Conservation (phyloP, 1,140 invertebrate species). For the Hycleus cichorii region DNA sequence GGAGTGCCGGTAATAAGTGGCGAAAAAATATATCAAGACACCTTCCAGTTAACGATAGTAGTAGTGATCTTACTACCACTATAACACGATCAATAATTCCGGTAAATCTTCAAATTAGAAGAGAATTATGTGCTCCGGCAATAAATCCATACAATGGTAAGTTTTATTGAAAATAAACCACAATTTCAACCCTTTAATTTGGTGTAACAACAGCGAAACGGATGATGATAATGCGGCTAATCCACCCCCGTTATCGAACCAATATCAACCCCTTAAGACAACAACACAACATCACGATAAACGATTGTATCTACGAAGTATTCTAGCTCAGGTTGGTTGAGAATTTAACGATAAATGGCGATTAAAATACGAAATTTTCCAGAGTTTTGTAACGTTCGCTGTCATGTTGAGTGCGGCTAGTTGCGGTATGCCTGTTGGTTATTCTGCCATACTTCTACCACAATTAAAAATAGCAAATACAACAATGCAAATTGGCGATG, state of each 20-base stretch:
- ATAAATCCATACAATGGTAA: too few species aligned
- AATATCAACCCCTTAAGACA: slow-evolving; percentile 11
- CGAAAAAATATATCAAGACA: background rate
- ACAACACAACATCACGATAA: slow-evolving; percentile 2
- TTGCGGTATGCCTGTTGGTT: slow-evolving; percentile 67
- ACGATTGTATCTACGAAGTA: slow-evolving; percentile 2
- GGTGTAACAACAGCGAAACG: background rate
- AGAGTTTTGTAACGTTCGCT: slow-evolving; percentile 60
- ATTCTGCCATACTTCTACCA: slow-evolving; percentile 62
- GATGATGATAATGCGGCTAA: slow-evolving; percentile 7
- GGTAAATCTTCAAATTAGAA: background rate
- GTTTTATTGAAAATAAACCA: too few species aligned
- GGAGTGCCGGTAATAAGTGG: background rate
- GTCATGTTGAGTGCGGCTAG: slow-evolving; percentile 56
- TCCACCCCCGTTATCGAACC: background rate
- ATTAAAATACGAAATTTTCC: slow-evolving; percentile 2
- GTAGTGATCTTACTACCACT: background rate
- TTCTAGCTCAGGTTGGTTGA: slow-evolving; percentile 12
- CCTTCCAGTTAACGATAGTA: background rate
- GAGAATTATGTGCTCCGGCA: too few species aligned
- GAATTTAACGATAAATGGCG: background rate
- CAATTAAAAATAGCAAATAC: slow-evolving; percentile 51
- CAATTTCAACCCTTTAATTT: too few species aligned
- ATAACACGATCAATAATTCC: background rate
- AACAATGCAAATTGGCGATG: slow-evolving; percentile 49